Evolutionary conservation across 2,888 invertebrate genomes (phyloP), one percentile per base, ranked within the genome.

Genomic region (Nudaria mundana): DNA sequence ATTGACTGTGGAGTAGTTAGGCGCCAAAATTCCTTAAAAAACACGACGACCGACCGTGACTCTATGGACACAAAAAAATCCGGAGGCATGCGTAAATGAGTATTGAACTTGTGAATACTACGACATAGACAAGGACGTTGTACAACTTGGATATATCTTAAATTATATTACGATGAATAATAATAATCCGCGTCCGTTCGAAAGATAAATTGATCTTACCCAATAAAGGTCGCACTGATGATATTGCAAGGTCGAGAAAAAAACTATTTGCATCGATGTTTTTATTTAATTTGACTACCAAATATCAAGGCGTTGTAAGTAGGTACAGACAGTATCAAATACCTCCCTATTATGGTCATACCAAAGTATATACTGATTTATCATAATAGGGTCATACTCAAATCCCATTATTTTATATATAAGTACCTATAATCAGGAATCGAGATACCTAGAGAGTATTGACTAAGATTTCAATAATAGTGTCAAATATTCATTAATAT

Each of bases 1-100:
- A 76, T 74, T 64, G 63, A 74, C 75, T 66, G 56, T 70, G 55
- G 56, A 59, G 63, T 63, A 67, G 64, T 71, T 78, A 74, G 87
- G 87, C 87, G 87, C 87, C 83, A 78, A 87, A 84, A 86, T 85
- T 81, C 77, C 78, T 68, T 65, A 66, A 87, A 86, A 86, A 86
- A 87, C 71, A 49, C 63, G 56, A 59, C 77, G 84, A 83, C 78
- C 87, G 87, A 71, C 86, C 87, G 64, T 87, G 87, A 87, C 86
- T 81, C 63, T 45, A n/a, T 32, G 29, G 25, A 39, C 43, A 62
- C 70, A 77, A 76, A 76, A 38, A 81, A 79, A 69, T 49, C 37
- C 33, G 47, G 48, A 53, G 40, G 47, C 37, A 59, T 56, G 46
- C 53, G 48, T 61, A 52, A 37, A 59, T 56, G 46, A 55, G 48